These are phyloP conservation scores for Tachystola acroxantha DNA, from an alignment of 2,888 invertebrate genomes.

Conservation along the genomic window DNA sequence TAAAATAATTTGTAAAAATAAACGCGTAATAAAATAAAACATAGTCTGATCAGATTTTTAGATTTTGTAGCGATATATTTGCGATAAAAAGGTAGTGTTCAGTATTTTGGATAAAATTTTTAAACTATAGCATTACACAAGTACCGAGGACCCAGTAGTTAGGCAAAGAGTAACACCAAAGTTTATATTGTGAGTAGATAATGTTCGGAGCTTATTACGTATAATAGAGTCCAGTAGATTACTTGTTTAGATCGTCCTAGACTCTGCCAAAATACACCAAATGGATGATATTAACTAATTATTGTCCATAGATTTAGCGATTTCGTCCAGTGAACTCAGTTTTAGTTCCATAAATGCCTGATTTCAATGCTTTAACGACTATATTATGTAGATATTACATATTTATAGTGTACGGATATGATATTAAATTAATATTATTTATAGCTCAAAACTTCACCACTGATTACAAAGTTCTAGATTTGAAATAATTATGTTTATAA, in stretches of 20 bases:
- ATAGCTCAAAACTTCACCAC: not conserved
- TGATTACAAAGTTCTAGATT: too few relatives aligned
- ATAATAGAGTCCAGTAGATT: constrained; percentile 34
- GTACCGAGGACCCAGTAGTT: constrained; percentile 64
- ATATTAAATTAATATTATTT: not conserved
- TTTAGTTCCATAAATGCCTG: not conserved
- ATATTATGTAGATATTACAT: too few relatives aligned
- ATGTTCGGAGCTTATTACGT: constrained; percentile 61
- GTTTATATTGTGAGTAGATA: constrained; percentile 50
- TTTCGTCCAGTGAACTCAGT: constrained; percentile 45
- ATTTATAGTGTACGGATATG: too few relatives aligned
- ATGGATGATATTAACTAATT: constrained; percentile 25
- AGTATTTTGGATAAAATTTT: constrained; percentile 70
- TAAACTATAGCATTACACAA: constrained; percentile 48
- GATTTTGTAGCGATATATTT: constrained; percentile 68
- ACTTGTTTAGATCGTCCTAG: constrained; percentile 7
- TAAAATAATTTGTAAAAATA: constrained; percentile 36
- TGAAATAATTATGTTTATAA: too few relatives aligned
- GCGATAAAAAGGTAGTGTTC: constrained; percentile 55
- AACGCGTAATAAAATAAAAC: constrained; percentile 22
- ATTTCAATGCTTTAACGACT: too few relatives aligned
- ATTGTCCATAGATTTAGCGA: constrained; percentile 47
- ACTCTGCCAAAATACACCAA: constrained; percentile 20
- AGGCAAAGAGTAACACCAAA: constrained; percentile 66
- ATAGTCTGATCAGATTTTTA: constrained; percentile 54